Evolutionary conservation across 2,888 invertebrate genomes (phyloP).

Genomic region (Octonoba sinensis): DNA sequence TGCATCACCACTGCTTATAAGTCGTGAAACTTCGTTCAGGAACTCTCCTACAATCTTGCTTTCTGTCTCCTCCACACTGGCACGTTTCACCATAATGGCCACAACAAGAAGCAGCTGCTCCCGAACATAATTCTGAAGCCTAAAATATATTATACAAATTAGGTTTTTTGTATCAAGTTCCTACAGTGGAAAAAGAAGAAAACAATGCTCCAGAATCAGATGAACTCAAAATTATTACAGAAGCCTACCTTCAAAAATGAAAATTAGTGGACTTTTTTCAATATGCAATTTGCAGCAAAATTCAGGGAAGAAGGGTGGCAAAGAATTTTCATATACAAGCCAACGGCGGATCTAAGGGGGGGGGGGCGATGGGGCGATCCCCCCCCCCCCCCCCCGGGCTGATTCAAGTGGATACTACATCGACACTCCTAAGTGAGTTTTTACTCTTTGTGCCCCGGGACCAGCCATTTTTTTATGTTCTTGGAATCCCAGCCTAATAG

Average conservation of each 20-base stretch:
- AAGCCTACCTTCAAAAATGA: background rate
- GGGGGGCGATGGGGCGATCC: too few species aligned
- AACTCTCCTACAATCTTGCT: conserved; percentile 77
- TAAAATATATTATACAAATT: conserved; percentile 47
- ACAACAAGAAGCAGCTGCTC: conserved; percentile 79
- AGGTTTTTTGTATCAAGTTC: background rate
- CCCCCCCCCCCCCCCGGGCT: too few species aligned
- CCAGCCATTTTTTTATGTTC: too few species aligned
- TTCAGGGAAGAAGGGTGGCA: too few species aligned
- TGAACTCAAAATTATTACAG: background rate
- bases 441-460: too few species aligned
- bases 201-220: background rate
- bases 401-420: too few species aligned
- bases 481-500: too few species aligned
- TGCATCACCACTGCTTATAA: conserved; percentile 80
- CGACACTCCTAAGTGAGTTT: too few species aligned
- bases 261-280: background rate
- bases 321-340: too few species aligned
- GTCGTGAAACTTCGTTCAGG: conserved; percentile 81
- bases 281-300: too few species aligned
- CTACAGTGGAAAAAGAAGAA: background rate
- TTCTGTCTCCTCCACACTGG: conserved; percentile 77
- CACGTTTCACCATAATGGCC: conserved; percentile 88
- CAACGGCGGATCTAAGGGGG: too few species aligned
- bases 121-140: conserved; percentile 80